phyloP scores from a whole-genome alignment of 2,888 invertebrate genomes.

The Xanthia icteritia region DNA sequence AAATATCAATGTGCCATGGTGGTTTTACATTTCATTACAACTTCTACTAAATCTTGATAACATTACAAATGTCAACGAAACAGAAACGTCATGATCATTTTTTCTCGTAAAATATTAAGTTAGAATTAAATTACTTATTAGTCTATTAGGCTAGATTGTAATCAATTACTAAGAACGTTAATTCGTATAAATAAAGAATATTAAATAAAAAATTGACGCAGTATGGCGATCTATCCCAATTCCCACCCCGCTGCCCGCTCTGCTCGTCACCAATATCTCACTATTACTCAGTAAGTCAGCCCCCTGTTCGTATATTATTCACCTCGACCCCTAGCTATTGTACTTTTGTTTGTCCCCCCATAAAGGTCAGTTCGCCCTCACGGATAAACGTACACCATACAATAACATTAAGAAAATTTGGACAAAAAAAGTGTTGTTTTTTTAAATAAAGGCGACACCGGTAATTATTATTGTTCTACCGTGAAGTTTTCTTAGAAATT shows the following conservation, averaged over 20 bases:
- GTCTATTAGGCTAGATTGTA: too few species aligned
- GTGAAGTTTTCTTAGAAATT: too few species aligned
- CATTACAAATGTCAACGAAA: neutral
- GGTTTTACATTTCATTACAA: too few species aligned
- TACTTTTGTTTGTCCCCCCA: slow-evolving; percentile 70
- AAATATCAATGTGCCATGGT: too few species aligned
- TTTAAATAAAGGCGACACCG: neutral
- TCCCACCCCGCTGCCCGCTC: slow-evolving; percentile 62
- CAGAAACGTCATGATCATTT: neutral
- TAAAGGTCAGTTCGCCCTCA: slow-evolving; percentile 55
- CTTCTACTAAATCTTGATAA: neutral
- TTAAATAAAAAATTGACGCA: neutral
- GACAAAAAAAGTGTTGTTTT: neutral
- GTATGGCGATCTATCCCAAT: neutral
- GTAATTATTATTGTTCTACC: too few species aligned
- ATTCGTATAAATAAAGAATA: too few species aligned
- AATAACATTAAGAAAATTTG: slow-evolving; percentile 49
- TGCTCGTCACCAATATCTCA: slow-evolving; percentile 52
- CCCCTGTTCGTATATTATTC: slow-evolving; percentile 81
- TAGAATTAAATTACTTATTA: too few species aligned
- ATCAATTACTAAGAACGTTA: too few species aligned
- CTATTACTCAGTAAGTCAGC: slow-evolving; percentile 61
- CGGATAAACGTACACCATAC: slow-evolving; percentile 27
- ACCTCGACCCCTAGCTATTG: slow-evolving; percentile 67
- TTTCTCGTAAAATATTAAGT: neutral